Base-by-base conservation (phyloP, 2,113 vertebrate genomes). In the Lota lota region DNA sequence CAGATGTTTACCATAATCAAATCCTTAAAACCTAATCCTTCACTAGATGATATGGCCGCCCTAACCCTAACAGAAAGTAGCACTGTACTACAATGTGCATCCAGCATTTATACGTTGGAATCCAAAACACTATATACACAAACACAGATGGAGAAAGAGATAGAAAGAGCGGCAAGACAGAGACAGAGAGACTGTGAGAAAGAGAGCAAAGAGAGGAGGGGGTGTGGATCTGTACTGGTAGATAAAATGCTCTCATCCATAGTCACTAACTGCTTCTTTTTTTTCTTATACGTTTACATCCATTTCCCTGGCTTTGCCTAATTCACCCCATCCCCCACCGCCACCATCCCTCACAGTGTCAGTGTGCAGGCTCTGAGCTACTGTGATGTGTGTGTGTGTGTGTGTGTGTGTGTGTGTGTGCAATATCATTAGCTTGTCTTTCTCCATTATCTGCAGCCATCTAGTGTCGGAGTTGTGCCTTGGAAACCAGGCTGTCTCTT, bases 361-460 rank as follows among this genome's bases (percentile, higher is more conserved):
- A 73, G 63, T 79, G 75, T 66, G 72, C 81, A 12, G 40, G 10
- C 40, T 47, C 10, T 47, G 40, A 47, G 40, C 40, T 47, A 47
- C 40, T 47, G 40, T 47, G 10, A 76, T 75, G 60, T 21, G 69
- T 78, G 78, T 80, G 75, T 66, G 72, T 79, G 80, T 56, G 74
- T 60, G 58, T 70, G 68, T 60, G 59, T 70, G 68, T 72, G 57
- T 75, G 63, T 80, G 75, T 66, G 72, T 79, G 80, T 53, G 74
- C 82, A 33, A 33, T 33, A 89, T 90, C 83, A 90, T 90, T 91
- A 88, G 80, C 80, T 47, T 85, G 74, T 79, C 88, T 86, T 88
- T 85, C 85, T 89, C 83, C 90, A 92, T 92, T 93, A 90, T 92
- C 91, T 92, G 89, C 91, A 93, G 92, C 92, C 92, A 92, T 92